Conservation (phyloP, 2,888 invertebrate genomes). For the Trilocha varians region DNA sequence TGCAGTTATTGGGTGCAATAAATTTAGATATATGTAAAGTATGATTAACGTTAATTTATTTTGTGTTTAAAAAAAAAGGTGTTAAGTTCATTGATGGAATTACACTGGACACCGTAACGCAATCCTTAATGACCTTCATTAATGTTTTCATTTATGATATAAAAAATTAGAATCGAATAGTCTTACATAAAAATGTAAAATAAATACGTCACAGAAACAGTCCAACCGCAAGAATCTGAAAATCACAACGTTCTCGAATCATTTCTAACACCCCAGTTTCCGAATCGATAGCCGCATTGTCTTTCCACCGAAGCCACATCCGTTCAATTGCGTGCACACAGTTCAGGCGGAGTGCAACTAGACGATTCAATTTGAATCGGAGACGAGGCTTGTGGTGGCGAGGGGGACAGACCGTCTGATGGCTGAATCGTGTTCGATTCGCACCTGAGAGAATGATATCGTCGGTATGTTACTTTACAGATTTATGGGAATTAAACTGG, state of each 20-base stretch:
- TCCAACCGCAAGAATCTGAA: background rate
- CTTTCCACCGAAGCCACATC: slow-evolving; percentile 36
- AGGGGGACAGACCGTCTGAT: slow-evolving; percentile 48
- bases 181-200: too few relatives aligned
- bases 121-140: too few relatives aligned
- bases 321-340: slow-evolving; percentile 47
- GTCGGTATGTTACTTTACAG: slow-evolving; percentile 34
- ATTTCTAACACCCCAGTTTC: background rate
- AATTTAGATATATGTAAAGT: too few relatives aligned
- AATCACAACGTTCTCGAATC: background rate
- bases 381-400: slow-evolving; percentile 27
- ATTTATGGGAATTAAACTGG: slow-evolving; percentile 10
- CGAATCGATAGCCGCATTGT: slow-evolving; percentile 20
- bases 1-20: too few relatives aligned
- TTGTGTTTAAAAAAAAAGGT: too few relatives aligned
- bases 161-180: too few relatives aligned
- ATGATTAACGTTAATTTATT: too few relatives aligned
- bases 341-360: slow-evolving; percentile 48
- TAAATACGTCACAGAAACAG: too few relatives aligned
- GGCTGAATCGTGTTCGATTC: slow-evolving; percentile 69
- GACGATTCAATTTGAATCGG: slow-evolving; percentile 57
- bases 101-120: too few relatives aligned
- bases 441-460: slow-evolving; percentile 46
- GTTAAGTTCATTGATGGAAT: too few relatives aligned
- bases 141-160: too few relatives aligned